Evolutionary conservation across 2,888 invertebrate species (phyloP), one percentile per base, ranked within the genome.

Genomic region (Branchellion lobata): DNA sequence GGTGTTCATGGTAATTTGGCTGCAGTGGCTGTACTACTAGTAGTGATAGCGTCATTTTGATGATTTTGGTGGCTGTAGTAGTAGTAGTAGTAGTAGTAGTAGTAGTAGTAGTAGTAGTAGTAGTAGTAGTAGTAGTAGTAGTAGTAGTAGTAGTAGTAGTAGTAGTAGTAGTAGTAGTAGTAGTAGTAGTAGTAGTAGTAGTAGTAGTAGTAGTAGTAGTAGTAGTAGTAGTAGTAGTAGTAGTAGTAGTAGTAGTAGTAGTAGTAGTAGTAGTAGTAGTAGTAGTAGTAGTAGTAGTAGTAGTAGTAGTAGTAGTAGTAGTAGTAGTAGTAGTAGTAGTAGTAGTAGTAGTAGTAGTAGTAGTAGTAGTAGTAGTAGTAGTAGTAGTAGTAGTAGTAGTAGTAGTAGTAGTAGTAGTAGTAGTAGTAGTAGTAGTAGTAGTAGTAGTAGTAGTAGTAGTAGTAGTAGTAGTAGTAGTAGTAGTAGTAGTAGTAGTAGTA

Each of bases 401-500:
- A 18, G 21, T 51, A 18, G 51, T 51, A 18, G 21, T 51, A 18
- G 51, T 51, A 18, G 51, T 51, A 18, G 14, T 51, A 18, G 21
- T 51, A 18, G 51, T 51, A 18, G 21, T 51, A 18, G 14, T 51
- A 21, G 51, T 51, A 18, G 51, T 51, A 18, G 51, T 51, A 18
- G 51, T 51, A 14, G 51, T 51, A 18, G 51, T 18, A 18, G 21
- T 51, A 18, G 51, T 51, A 18, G 51, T 51, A 18, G 51, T 18
- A 18, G 51, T 51, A 51, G 51, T 51, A 51, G 51, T 51, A 51
- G 51, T 51, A 51, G 51, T 51, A 51, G 51, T 18, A 51, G 51
- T 51, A 51, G 51, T 51, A 51, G 51, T 51, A 51, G 51, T 51
- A 51, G 51, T 51, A 51, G 51, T 51, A 51, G 51, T 51, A 51